Base-by-base conservation (phyloP, 2,888 invertebrate genomes). In the Clunio marinus region DNA sequence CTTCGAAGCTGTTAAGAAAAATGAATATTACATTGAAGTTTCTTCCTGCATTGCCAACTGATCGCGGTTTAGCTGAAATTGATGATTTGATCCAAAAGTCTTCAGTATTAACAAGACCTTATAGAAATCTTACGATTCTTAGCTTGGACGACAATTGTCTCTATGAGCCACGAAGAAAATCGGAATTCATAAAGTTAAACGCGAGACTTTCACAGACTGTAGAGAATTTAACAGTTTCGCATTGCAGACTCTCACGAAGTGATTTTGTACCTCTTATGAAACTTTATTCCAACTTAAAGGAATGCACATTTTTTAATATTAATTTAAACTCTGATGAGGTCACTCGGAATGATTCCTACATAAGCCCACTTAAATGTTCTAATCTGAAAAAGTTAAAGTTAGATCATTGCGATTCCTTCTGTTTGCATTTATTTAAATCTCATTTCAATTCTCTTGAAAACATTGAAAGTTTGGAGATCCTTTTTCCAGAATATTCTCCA, bases 351-450 rank as follows among this genome's bases (percentile, higher is more conserved):
- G 51, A 51, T 51, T 8, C n/a, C 20, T 8, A 51, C 51, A 13
- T 22, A 2, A 22, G 22, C 4, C 17, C 20, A n/a, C 15, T 66
- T 1, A 8, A 32, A 1, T 66, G 51, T 24, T 22, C 66, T 5
- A 32, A 66, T 24, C n/a, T 66, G 28, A 66, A 55, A 13, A 32
- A 17, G 8, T 15, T 66, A 1, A 2, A 13, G 8, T 22, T 66
- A 15, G 22, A 20, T 20, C 51, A 32, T 22, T 32, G 51, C 17
- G 66, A 66, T 20, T 66, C 55, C 46, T 51, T 28, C 13, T 66
- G 66, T 15, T 10, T 66, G 3, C n/a, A 55, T 1, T 17, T 66
- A 10, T n/a, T 66, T n/a, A 66, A 55, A 24, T 5, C 20, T 2
- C 55, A 35, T n/a, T n/a, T n/a, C n/a, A n/a, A n/a, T n/a, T n/a